These are phyloP conservation scores for Sarcophaga bullata DNA, from an alignment of 1,140 invertebrate species.

Conservation along the genomic window DNA sequence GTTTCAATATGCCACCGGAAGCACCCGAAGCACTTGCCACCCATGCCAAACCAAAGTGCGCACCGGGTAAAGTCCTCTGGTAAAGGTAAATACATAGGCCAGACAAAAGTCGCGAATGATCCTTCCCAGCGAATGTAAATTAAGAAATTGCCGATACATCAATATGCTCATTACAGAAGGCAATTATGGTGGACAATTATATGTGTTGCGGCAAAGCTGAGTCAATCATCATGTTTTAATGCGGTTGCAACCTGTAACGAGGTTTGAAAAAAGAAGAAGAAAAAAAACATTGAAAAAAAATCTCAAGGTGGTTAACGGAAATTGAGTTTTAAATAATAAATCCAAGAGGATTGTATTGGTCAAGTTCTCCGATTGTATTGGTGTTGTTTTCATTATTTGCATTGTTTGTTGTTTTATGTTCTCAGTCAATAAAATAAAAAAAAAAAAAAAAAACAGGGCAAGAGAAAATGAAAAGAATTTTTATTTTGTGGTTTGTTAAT, in stretches of 20 bases:
- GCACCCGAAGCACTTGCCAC: slow-evolving; percentile 95
- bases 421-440: too few relatives aligned
- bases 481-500: slow-evolving; percentile 35
- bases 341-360: slow-evolving; percentile 32
- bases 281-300: slow-evolving; percentile 4
- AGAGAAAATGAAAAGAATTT: background rate
- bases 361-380: background rate
- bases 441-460: too few relatives aligned
- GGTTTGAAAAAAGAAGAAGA: background rate
- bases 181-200: slow-evolving; percentile 81
- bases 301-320: slow-evolving; percentile 32
- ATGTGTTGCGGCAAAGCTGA: slow-evolving; percentile 76
- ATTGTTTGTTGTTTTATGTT: too few relatives aligned
- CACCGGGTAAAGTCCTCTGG: slow-evolving; percentile 95
- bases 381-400: background rate
- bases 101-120: slow-evolving; percentile 98
- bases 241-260: slow-evolving; percentile 57
- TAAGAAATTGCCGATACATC: slow-evolving; percentile 99
- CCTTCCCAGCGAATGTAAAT: slow-evolving; percentile 95
- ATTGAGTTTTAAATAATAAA: slow-evolving; percentile 34
- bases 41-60: slow-evolving; percentile 96
- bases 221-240: slow-evolving; percentile 89
- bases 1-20: slow-evolving; percentile 98
- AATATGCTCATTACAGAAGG: slow-evolving; percentile 97
- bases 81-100: slow-evolving; percentile 99